Evolutionary conservation across 1,140 invertebrate species (phyloP), one percentile per base, ranked within the genome.

Genomic region (Coelopa frigida): DNA sequence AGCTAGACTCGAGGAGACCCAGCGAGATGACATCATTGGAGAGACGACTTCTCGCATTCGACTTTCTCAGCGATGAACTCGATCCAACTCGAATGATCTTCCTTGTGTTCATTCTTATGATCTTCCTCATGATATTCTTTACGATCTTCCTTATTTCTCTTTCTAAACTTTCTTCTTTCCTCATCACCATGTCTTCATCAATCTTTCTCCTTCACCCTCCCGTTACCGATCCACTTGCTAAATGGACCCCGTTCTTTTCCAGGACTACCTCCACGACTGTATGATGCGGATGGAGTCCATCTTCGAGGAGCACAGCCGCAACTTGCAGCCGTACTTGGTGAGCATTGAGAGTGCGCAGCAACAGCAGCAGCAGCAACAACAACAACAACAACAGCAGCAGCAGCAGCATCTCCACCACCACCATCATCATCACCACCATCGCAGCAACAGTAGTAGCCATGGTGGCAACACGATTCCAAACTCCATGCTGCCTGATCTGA

Each of bases 201-300:
- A n/a, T n/a, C n/a, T n/a, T n/a, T n/a, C n/a, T n/a, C n/a, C n/a
- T n/a, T n/a, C n/a, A n/a, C n/a, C n/a, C n/a, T n/a, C n/a, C n/a
- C n/a, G n/a, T n/a, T n/a, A n/a, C n/a, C n/a, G n/a, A n/a, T n/a
- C n/a, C n/a, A n/a, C n/a, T n/a, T n/a, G n/a, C n/a, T n/a, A n/a
- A n/a, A n/a, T n/a, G n/a, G n/a, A n/a, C n/a, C n/a, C n/a, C 27
- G 8, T 10, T 29, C 27, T 29, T 23, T 40, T 68, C 3, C 64
- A 84, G 82, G 81, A 83, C 53, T 79, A 76, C 47, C 69, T 84
- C 10, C 72, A 76, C 41, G 73, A 74, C 2, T 84, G 82, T 53
- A 72, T 82, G 55, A 69, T 78, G 46, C 78, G 82, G 54, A 81
- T 85, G 50, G 81, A 84, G 55, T 73, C 77, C 26, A 78, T 81